These are phyloP conservation scores for Meleagris gallopavo DNA, from an alignment of 2,113 vertebrate genomes.

Conservation along the genomic window DNA sequence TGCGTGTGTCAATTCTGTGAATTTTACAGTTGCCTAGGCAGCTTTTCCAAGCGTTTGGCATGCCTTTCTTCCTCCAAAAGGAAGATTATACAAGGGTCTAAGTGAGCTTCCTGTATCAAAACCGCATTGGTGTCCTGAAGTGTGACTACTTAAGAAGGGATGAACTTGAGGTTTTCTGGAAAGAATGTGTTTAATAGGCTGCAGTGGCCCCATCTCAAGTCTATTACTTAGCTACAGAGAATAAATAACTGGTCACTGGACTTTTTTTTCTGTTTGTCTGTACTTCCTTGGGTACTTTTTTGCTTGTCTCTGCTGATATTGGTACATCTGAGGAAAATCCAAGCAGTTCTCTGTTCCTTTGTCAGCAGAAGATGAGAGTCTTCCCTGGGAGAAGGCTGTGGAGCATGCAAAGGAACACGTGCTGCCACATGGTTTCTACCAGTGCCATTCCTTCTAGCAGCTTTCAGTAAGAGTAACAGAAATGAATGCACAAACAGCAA, in stretches of 20 bases:
- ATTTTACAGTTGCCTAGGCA: neutral
- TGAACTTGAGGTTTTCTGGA: neutral
- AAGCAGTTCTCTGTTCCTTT: accelerated
- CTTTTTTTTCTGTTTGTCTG: neutral
- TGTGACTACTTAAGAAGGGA: accelerated
- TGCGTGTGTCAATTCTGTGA: accelerated
- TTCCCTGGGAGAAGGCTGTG: neutral
- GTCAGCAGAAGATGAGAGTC: neutral
- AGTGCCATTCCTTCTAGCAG: neutral
- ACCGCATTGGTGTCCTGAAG: neutral
- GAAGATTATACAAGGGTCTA: neutral
- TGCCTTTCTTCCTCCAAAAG: neutral
- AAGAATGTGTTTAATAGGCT: neutral
- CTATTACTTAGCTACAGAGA: neutral
- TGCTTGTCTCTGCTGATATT: neutral
- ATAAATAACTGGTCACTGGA: neutral
- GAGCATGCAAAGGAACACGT: accelerated
- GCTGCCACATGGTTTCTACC: neutral
- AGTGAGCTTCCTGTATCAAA: neutral
- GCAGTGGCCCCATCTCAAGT: neutral
- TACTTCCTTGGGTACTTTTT: neutral
- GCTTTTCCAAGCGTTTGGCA: neutral
- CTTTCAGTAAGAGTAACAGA: neutral
- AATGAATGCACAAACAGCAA: neutral
- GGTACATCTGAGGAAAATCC: neutral